Conservation (phyloP, 2,797 vertebrate species). For the Moxostoma hubbsi region DNA sequence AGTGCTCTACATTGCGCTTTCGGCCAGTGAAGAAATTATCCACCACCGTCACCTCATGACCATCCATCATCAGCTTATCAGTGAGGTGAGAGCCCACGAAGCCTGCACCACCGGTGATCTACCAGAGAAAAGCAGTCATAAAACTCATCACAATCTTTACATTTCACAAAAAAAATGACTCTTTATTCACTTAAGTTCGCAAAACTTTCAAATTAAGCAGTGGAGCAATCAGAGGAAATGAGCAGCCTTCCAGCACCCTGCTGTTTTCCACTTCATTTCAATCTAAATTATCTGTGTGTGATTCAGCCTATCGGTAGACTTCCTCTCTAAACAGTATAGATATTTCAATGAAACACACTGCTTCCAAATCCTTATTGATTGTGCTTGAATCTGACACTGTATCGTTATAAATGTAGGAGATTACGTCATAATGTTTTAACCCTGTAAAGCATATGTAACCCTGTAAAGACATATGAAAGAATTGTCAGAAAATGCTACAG, state of each 20-base stretch:
- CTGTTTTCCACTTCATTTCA: neutral
- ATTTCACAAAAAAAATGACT: neutral
- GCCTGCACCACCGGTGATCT: constrained; percentile 91
- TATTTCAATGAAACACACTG: neutral
- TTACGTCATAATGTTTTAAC: neutral
- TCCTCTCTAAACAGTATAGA: neutral
- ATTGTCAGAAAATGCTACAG: too few species aligned
- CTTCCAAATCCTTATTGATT: neutral
- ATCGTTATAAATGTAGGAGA: neutral
- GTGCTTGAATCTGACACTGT: constrained; percentile 9
- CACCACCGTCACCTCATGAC: constrained; percentile 97
- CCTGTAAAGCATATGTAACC: too few species aligned
- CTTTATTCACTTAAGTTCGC: neutral
- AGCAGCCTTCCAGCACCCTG: neutral
- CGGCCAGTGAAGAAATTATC: constrained; percentile 99
- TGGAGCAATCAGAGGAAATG: neutral
- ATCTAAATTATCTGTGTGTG: constrained; percentile 9
- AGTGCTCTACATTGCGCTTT: constrained; percentile 98
- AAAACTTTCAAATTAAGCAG: neutral
- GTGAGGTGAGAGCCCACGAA: constrained; percentile 98
- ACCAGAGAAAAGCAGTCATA: neutral
- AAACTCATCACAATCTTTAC: neutral
- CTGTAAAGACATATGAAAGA: too few species aligned
- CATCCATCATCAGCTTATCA: constrained; percentile 99
- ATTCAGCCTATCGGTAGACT: neutral